Evolutionary conservation across 2,888 invertebrate genomes (phyloP).

Genomic region (Myopa tessellatipennis): DNA sequence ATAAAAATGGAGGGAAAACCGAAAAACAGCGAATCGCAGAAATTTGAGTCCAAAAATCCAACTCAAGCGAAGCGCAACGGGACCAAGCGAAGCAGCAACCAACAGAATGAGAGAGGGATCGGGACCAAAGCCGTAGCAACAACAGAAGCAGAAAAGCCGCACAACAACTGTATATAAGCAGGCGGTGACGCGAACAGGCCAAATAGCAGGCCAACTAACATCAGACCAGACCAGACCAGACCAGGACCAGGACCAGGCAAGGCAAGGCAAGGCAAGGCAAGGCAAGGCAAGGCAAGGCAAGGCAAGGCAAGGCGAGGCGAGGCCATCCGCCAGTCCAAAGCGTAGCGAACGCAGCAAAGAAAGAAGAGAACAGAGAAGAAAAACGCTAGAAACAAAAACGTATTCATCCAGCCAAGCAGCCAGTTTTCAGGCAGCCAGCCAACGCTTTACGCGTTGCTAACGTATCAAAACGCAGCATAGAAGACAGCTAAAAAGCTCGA

Average conservation of each 20-base stretch:
- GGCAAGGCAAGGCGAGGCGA: neutral
- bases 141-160: slow-evolving; percentile 26
- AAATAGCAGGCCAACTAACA: neutral
- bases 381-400: neutral
- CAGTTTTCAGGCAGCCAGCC: neutral
- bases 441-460: neutral
- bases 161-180: slow-evolving; percentile 7
- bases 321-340: neutral
- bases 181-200: neutral
- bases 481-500: neutral
- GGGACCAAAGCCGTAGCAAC: slow-evolving; percentile 33
- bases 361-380: neutral
- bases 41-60: slow-evolving; percentile 36
- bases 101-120: slow-evolving; percentile 23
- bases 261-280: too few relatives aligned
- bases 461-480: slow-evolving; percentile 3
- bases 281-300: neutral
- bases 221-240: neutral
- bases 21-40: slow-evolving; percentile 28
- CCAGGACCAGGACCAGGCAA: neutral
- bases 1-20: slow-evolving; percentile 30
- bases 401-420: neutral
- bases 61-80: slow-evolving; percentile 33
- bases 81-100: slow-evolving; percentile 24
- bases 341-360: neutral